phyloP scores from a whole-genome alignment of 1,140 invertebrate genomes.

The Trichonephila clavata region DNA sequence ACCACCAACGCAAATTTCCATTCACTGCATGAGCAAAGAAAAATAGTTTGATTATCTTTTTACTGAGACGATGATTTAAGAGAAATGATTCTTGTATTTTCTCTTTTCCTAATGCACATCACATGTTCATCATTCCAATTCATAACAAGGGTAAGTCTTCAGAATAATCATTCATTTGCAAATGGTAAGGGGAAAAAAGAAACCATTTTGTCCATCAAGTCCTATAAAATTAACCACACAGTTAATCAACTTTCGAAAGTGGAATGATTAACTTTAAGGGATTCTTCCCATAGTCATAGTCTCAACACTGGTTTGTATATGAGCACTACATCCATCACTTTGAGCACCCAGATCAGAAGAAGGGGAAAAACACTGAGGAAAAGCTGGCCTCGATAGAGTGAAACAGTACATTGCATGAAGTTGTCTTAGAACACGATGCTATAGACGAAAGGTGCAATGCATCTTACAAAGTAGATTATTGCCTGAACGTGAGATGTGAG shows the following conservation, averaged over 20 bases:
- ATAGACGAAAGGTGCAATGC: conserved; percentile 71
- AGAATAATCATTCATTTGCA: background rate
- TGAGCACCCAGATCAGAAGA: conserved; percentile 69
- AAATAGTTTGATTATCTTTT: conserved; percentile 63
- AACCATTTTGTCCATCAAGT: background rate
- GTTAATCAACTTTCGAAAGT: conserved; percentile 6
- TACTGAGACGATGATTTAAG: conserved; percentile 14
- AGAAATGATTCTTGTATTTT: conserved; percentile 23
- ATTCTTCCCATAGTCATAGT: background rate
- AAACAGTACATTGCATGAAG: conserved; percentile 60
- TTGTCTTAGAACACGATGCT: conserved; percentile 67
- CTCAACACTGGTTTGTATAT: background rate
- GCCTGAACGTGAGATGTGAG: conserved; percentile 76
- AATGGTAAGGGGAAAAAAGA: background rate
- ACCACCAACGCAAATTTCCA: conserved; percentile 13
- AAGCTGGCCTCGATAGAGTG: conserved; percentile 67
- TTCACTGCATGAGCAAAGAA: conserved; percentile 26
- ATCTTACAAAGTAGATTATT: conserved; percentile 76
- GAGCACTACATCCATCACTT: conserved; percentile 42
- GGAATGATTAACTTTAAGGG: conserved; percentile 53
- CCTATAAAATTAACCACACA: background rate
- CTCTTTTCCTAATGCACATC: conserved; percentile 3
- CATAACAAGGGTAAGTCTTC: background rate
- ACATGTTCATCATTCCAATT: conserved; percentile 54
- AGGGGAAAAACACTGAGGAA: conserved; percentile 2